phyloP scores from a whole-genome alignment of 2,797 vertebrate species.

The Picus viridis region DNA sequence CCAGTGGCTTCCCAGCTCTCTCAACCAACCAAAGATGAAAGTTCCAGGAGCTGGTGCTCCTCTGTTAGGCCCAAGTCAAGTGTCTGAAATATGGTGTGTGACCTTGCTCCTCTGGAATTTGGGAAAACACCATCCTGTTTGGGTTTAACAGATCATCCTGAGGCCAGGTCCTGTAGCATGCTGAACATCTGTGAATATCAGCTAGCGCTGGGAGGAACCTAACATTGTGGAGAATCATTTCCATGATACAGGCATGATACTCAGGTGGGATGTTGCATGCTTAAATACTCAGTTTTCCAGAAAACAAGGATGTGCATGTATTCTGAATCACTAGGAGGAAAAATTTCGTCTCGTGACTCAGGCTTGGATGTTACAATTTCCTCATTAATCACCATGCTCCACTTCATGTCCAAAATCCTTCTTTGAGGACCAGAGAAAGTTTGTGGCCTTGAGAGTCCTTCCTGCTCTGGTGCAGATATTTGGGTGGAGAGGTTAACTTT shows the following conservation, averaged over 20 bases:
- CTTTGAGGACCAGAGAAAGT: neutral
- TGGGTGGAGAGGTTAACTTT: neutral
- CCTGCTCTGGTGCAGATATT: neutral
- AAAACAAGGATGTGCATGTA: conserved; percentile 29
- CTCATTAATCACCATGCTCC: neutral
- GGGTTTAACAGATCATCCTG: neutral
- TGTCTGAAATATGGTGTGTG: neutral
- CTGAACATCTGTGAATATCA: neutral
- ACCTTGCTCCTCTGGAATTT: neutral
- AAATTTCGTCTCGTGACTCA: conserved; percentile 44
- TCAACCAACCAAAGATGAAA: neutral
- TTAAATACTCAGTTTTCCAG: neutral
- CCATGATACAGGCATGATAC: neutral
- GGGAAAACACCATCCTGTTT: neutral
- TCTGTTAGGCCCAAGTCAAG: neutral
- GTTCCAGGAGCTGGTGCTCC: neutral
- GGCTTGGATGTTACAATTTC: neutral
- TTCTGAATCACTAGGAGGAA: conserved; percentile 39
- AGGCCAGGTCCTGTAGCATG: neutral
- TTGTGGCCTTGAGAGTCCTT: neutral
- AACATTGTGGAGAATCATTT: neutral
- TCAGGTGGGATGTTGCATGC: neutral
- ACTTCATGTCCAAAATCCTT: neutral
- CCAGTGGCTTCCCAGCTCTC: neutral
- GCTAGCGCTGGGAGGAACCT: neutral